Conservation (phyloP, 1,140 invertebrate species). For the Pteromalus puparum region DNA sequence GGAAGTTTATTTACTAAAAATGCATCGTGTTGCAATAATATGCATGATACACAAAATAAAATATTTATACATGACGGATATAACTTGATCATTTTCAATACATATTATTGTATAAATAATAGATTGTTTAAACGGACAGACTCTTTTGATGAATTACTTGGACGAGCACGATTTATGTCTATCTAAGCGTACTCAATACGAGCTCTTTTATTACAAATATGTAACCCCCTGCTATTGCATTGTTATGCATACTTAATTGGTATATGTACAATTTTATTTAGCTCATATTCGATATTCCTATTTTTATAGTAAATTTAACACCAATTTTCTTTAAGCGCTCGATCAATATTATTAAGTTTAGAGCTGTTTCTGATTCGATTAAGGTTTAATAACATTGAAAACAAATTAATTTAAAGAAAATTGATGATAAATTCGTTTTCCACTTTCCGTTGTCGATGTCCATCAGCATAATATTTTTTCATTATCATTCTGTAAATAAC, state of each 20-base stretch:
- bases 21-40: no score
- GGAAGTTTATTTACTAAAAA: no score
- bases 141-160: slow-evolving; percentile 1
- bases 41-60: no score
- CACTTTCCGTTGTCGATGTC: no score
- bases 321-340: no score
- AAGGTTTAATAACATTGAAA: no score
- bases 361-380: no score
- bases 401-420: neutral
- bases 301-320: no score
- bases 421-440: neutral
- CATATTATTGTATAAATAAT: neutral
- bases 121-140: slow-evolving; percentile 22
- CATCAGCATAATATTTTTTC: no score
- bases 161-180: neutral
- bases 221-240: neutral
- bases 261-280: neutral
- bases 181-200: neutral
- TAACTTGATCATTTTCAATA: neutral
- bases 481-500: slow-evolving; percentile 26
- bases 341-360: no score
- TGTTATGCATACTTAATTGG: neutral
- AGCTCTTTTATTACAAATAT: neutral
- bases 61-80: no score
- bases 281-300: neutral